phyloP scores from a whole-genome alignment of 1,140 invertebrate species.

The Sarcophaga bullata region DNA sequence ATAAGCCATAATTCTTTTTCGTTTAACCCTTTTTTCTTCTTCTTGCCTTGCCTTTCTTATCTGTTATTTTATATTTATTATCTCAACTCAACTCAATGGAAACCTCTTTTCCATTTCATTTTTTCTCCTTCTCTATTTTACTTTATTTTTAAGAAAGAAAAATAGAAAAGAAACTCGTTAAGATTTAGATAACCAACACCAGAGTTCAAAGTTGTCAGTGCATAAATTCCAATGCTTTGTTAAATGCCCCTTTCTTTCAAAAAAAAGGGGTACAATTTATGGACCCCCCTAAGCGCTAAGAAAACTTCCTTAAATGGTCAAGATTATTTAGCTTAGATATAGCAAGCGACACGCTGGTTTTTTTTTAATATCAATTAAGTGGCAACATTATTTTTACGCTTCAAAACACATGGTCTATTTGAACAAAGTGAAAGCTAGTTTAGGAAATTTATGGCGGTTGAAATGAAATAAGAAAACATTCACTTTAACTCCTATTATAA shows the following conservation, averaged over 20 bases:
- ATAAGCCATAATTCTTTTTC: background rate
- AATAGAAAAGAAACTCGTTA: background rate
- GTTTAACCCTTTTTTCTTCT: background rate
- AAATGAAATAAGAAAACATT: no score
- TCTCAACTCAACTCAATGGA: background rate
- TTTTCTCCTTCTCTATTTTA: no score
- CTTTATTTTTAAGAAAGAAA: background rate
- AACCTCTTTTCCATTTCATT: background rate
- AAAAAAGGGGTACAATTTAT: background rate
- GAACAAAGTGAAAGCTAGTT: no score
- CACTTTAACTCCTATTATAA: no score
- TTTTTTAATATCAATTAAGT: constrained; percentile 8
- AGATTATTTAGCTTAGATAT: background rate
- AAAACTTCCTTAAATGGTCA: background rate
- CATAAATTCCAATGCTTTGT: background rate
- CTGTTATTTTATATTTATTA: constrained; percentile 11
- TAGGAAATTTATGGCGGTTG: no score
- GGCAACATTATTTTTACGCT: background rate
- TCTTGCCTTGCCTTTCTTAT: background rate
- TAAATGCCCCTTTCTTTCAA: background rate
- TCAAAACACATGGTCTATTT: no score
- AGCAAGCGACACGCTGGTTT: background rate
- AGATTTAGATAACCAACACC: background rate
- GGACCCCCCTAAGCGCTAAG: background rate
- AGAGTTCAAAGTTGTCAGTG: background rate